phyloP scores from a whole-genome alignment of 2,113 vertebrate genomes.

The Martes martes region DNA sequence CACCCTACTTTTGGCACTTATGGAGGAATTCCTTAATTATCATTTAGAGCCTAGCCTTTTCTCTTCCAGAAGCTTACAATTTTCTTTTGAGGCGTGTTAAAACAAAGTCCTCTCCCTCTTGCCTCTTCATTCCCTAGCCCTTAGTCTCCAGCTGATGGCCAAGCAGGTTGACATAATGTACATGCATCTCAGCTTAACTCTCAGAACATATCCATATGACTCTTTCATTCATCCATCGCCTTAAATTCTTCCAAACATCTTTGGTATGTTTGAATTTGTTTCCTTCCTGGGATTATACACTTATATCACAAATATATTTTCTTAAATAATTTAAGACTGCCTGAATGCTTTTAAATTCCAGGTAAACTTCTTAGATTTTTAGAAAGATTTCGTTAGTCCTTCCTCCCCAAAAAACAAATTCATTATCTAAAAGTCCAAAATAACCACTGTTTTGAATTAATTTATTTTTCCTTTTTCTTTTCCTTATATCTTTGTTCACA shows the following conservation, averaged over 20 bases:
- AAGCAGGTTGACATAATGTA: neutral
- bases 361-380: neutral
- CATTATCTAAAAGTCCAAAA: neutral
- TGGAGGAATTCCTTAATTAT: neutral
- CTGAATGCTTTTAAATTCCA: neutral
- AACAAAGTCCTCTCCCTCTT: neutral
- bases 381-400: neutral
- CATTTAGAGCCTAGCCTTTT: neutral
- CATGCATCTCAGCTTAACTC: rapidly evolving
- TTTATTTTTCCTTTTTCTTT: neutral
- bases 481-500: neutral
- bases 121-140: neutral
- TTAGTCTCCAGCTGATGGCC: neutral
- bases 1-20: neutral
- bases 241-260: neutral
- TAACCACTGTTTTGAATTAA: neutral
- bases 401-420: neutral
- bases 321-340: neutral
- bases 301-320: neutral
- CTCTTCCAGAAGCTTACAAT: neutral
- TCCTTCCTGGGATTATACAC: neutral
- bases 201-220: neutral
- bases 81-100: neutral
- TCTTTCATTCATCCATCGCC: neutral
- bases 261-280: neutral